Evolutionary conservation across 2,888 invertebrate genomes (phyloP), one percentile per base, ranked within the genome.

Genomic region (Ceriagrion tenellum): DNA sequence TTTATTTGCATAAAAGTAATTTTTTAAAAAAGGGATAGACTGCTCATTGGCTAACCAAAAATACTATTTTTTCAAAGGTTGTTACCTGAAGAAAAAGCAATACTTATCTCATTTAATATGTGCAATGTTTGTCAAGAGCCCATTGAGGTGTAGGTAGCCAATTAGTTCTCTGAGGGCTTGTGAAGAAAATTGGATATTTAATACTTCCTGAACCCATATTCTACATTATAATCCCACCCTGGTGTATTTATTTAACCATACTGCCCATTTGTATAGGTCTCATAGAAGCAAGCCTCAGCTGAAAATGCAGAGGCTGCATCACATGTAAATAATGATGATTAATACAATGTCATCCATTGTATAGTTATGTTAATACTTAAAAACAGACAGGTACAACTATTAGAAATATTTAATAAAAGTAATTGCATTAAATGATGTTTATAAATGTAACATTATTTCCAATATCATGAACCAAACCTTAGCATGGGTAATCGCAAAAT

Each of bases 71-170:
- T 96, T 95, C 96, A 95, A 96, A 95, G 96, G 96, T 96, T 96
- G 95, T 95, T 96, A 96, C 96, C 96, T 96, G 95, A 96, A 95
- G 95, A 95, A 95, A 95, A 96, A 96, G 96, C 96, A 96, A 96
- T 96, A 96, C 95, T 95, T 96, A 95, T 95, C 93, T 93, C 93
- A 93, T 93, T 93, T 93, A 93, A 63, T 93, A 93, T 93, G 93
- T 93, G 93, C 93, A 93, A 93, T 93, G 93, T 93, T 93, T 93
- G 93, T 93, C 93, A 93, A 93, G 69, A 93, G 93, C 93, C 93
- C 93, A 93, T 93, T 93, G 93, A 93, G 93, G 93, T 93, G 93
- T 93, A 93, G 93, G 93, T 93, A 93, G 93, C 93, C 93, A 93
- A 93, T 93, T 93, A 93, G 93, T 63, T 93, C 69, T 93, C 93